Conservation (phyloP, 2,888 invertebrate species). For the Platerodrilus igneus region DNA sequence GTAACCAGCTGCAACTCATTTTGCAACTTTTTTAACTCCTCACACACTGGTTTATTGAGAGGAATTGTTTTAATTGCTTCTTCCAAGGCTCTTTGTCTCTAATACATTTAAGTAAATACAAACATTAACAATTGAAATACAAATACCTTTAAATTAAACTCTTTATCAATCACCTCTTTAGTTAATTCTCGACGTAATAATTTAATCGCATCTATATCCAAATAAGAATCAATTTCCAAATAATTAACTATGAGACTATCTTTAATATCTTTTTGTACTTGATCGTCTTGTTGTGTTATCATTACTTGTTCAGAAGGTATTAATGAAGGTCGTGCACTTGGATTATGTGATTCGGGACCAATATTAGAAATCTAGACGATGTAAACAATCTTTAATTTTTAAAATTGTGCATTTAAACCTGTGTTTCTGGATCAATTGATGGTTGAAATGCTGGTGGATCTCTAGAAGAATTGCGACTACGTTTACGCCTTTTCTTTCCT, state of each 20-base stretch:
- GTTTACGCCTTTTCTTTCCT: constrained; percentile 51
- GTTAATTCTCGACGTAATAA: constrained; percentile 64
- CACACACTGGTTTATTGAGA: constrained; percentile 45
- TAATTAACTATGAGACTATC: no score
- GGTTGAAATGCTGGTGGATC: constrained; percentile 41
- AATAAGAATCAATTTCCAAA: constrained; percentile 46
- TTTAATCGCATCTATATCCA: constrained; percentile 60
- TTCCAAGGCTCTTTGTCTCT: constrained; percentile 64
- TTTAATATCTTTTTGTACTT: constrained; percentile 12
- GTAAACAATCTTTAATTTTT: no score
- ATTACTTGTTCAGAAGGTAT: constrained; percentile 41
- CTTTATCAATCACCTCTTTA: constrained; percentile 63
- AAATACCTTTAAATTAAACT: constrained; percentile 64
- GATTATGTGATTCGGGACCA: constrained; percentile 59
- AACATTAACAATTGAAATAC: constrained; percentile 1
- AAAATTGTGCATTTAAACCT: constrained; percentile 47
- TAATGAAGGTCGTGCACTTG: constrained; percentile 62
- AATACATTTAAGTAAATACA: background rate
- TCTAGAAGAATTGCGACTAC: constrained; percentile 40
- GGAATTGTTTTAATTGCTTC: constrained; percentile 56
- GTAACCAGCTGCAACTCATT: constrained; percentile 51
- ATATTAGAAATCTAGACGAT: constrained; percentile 29
- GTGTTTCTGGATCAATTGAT: constrained; percentile 64
- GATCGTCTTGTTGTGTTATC: background rate
- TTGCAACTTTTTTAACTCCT: constrained; percentile 52